These are phyloP conservation scores for Batillaria attramentaria DNA, from an alignment of 1,140 invertebrate genomes.

Conservation along the genomic window DNA sequence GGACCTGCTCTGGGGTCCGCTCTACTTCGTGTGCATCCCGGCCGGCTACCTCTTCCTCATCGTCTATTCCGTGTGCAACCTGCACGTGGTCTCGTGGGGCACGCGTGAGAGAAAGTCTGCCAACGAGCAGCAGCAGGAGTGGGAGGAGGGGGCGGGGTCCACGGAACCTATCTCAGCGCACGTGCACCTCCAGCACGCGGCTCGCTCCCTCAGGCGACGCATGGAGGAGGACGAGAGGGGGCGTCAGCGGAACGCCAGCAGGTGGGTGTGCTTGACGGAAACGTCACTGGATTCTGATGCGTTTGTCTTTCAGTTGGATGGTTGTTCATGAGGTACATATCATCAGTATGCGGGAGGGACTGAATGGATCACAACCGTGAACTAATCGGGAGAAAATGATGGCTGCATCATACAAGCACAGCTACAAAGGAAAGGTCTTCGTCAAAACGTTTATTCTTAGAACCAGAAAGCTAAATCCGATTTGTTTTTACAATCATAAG, in stretches of 20 bases:
- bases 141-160: conserved; percentile 30
- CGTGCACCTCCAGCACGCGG: conserved; percentile 52
- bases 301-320: background rate
- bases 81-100: conserved; percentile 63
- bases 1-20: conserved; percentile 56
- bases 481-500: too few species aligned
- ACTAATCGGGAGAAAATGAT: too few species aligned
- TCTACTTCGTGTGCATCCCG: conserved; percentile 63
- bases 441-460: too few species aligned
- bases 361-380: too few species aligned
- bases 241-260: background rate
- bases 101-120: conserved; percentile 48
- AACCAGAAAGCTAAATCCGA: too few species aligned
- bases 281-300: background rate
- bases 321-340: background rate
- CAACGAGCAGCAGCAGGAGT: conserved; percentile 30
- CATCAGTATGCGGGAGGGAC: too few species aligned
- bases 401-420: too few species aligned
- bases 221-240: conserved; percentile 27
- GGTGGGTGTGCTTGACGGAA: background rate
- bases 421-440: too few species aligned
- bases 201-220: background rate
- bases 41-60: conserved; percentile 62
- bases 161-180: conserved; percentile 40
- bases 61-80: conserved; percentile 62